Percentiles rank a stretch among this genome's conserved stretches.
phyloP scores from a whole-genome alignment of 2,797 vertebrate species.

The Antennarius maculatus region DNA sequence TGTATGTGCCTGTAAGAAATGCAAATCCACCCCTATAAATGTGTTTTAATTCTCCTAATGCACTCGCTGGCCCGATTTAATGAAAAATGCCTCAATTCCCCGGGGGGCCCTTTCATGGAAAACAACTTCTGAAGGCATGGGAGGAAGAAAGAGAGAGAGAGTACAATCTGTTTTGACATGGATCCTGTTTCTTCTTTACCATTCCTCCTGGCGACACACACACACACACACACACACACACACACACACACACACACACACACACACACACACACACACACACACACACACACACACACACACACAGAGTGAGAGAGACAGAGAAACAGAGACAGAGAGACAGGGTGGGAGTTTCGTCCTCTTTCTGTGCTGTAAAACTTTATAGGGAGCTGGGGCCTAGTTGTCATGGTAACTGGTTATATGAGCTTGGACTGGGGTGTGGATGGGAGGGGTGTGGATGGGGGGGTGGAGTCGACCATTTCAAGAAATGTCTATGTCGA shows the following conservation, averaged over 20 bases:
- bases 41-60: constrained; percentile 63
- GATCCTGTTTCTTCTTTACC: constrained; percentile 27
- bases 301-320: neutral
- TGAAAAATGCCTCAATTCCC: constrained; percentile 46
- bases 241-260: constrained; percentile 32
- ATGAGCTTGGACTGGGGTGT: constrained; percentile 65
- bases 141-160: constrained; percentile 24
- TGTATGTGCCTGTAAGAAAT: constrained; percentile 38
- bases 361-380: constrained; percentile 76
- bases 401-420: constrained; percentile 80
- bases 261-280: constrained; percentile 19
- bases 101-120: constrained; percentile 41
- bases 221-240: constrained; percentile 2
- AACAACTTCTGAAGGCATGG: constrained; percentile 38
- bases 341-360: constrained; percentile 48
- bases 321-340: neutral
- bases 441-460: constrained; percentile 9
- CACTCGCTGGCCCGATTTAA: constrained; percentile 39
- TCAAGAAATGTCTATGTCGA: constrained; percentile 32
- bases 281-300: constrained; percentile 27
- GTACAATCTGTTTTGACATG: constrained; percentile 46
- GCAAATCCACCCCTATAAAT: constrained; percentile 57
- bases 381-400: constrained; percentile 73
- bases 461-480: constrained; percentile 39
- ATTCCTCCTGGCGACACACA: constrained; percentile 18